A percentile compares a stretch with the other conserved stretches of the same genome.
Evolutionary conservation across 2,888 invertebrate species (phyloP).

Genomic region (Colostygia pectinataria): DNA sequence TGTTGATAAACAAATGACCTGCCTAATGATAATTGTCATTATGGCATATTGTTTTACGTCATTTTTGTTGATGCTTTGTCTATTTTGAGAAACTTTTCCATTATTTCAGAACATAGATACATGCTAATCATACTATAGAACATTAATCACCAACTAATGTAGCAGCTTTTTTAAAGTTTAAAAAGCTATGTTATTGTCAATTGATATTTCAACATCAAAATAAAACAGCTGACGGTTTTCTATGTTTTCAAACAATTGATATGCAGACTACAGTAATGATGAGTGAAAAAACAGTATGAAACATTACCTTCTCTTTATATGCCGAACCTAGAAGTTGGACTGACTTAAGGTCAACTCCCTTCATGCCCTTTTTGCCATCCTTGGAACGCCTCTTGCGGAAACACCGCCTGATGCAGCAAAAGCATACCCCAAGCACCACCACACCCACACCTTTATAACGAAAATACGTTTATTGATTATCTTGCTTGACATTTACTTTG

Average conservation of each 20-base stretch:
- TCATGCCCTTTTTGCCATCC: conserved; percentile 96
- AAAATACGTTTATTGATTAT: background rate
- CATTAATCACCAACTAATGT: too few species aligned
- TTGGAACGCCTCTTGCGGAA: conserved; percentile 96
- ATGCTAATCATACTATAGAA: too few species aligned
- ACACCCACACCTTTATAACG: conserved; percentile 85
- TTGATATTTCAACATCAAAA: conserved; percentile 2
- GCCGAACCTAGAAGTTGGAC: conserved; percentile 97
- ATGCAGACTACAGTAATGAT: conserved; percentile 5
- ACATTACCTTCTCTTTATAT: conserved; percentile 98
- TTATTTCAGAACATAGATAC: too few species aligned
- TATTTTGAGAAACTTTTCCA: too few species aligned
- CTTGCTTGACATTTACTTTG: background rate
- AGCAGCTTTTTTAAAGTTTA: too few species aligned
- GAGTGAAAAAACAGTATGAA: conserved; percentile 39
- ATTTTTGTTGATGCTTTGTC: too few species aligned
- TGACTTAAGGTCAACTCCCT: conserved; percentile 97
- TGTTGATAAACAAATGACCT: too few species aligned
- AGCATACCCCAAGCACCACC: conserved; percentile 92
- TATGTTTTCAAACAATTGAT: conserved; percentile 12
- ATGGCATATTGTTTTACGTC: too few species aligned
- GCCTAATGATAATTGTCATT: too few species aligned
- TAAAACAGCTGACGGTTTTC: conserved; percentile 1
- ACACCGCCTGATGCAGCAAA: conserved; percentile 96
- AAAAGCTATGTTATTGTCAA: background rate